These are phyloP conservation scores for Trichacis sp. DNA, from an alignment of 2,888 invertebrate genomes.

Conservation along the genomic window DNA sequence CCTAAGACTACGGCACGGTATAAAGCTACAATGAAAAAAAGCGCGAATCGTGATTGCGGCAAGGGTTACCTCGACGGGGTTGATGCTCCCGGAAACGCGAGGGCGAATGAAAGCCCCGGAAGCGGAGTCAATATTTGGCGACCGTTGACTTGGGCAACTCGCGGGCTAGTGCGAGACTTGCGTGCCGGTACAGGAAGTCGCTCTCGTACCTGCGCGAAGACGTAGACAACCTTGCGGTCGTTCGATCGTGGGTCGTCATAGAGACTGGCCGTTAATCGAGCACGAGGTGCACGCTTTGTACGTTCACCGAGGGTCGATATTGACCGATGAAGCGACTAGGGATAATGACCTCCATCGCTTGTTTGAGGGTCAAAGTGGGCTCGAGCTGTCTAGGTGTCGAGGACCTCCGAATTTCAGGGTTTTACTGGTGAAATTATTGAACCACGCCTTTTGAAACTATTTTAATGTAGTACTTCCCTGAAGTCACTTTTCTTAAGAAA, in stretches of 20 bases:
- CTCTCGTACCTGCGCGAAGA: constrained; percentile 10
- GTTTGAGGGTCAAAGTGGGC: constrained; percentile 47
- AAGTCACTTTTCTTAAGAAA: too few species aligned
- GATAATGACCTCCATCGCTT: constrained; percentile 61
- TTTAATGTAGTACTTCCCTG: too few species aligned
- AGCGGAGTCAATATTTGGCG: constrained; percentile 25
- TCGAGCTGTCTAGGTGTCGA: neutral
- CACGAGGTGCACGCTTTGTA: constrained; percentile 11
- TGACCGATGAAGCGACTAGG: constrained; percentile 50
- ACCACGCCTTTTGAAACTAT: too few species aligned
- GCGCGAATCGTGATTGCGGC: constrained; percentile 9
- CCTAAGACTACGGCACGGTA: neutral
- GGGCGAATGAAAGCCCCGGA: too few species aligned
- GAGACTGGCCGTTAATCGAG: constrained; percentile 56
- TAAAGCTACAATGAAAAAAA: too few species aligned
- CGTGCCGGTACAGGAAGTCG: constrained; percentile 4
- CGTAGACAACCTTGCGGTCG: constrained; percentile 20
- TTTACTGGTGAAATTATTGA: too few species aligned
- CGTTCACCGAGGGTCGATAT: constrained; percentile 56
- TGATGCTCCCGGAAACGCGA: constrained; percentile 9
- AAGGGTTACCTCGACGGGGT: constrained; percentile 1
- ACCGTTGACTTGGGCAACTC: constrained; percentile 13
- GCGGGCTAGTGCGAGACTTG: constrained; percentile 12
- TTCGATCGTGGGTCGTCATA: constrained; percentile 60
- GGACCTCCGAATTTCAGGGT: too few species aligned